A percentile compares a stretch with the other conserved stretches of the same genome.
These are phyloP conservation scores for Eueides isabella DNA, from an alignment of 1,140 invertebrate genomes.

Conservation along the genomic window DNA sequence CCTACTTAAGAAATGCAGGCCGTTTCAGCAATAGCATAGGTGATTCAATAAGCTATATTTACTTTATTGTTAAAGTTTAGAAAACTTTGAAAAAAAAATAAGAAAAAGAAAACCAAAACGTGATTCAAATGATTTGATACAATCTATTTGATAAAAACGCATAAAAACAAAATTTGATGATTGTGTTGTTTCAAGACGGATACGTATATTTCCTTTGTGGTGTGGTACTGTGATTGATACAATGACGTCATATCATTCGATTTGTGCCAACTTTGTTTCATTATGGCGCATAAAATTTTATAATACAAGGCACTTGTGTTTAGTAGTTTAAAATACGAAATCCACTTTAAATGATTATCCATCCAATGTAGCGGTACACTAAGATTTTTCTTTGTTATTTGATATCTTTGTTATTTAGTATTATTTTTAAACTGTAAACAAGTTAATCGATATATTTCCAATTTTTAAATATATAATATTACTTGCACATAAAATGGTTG, in stretches of 20 bases:
- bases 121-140: not conserved
- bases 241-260: conserved; percentile 34
- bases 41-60: conserved; percentile 58
- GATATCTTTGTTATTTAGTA: not conserved
- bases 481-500: not conserved
- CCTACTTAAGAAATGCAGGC: conserved; percentile 96
- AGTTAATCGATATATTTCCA: not conserved
- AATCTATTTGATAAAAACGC: conserved; percentile 2
- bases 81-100: not conserved
- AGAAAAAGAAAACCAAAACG: not conserved
- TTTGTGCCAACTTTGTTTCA: conserved; percentile 36
- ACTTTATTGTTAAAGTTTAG: not conserved
- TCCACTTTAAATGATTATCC: conserved; percentile 23
- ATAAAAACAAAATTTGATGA: conserved; percentile 33
- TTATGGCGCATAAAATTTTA: conserved; percentile 31
- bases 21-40: conserved; percentile 93
- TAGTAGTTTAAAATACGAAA: conserved; percentile 25
- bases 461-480: not conserved
- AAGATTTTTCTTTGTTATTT: not conserved
- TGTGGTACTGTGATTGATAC: conserved; percentile 38
- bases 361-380: not conserved
- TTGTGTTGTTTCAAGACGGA: conserved; percentile 29
- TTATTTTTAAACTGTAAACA: too few relatives aligned
- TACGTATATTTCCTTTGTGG: conserved; percentile 31
- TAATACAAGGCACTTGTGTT: conserved; percentile 28